Percentiles rank a stretch among this genome's conserved stretches.
Evolutionary conservation across 2,888 invertebrate species (phyloP).

Genomic region (Trichopria drosophilae): DNA sequence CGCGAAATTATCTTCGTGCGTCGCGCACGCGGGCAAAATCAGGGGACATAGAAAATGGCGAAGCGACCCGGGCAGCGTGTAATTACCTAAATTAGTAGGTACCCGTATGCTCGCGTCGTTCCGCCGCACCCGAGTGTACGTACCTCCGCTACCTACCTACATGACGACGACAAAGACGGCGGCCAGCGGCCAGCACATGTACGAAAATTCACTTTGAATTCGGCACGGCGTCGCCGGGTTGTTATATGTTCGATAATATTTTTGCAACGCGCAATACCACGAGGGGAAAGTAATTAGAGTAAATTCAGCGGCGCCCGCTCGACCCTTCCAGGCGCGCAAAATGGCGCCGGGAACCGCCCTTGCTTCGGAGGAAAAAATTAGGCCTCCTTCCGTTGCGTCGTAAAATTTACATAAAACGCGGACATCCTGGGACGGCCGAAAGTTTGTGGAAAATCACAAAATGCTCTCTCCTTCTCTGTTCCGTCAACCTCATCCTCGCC

Average conservation of each 20-base stretch:
- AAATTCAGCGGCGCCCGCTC: slow-evolving; percentile 50
- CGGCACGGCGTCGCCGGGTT: slow-evolving; percentile 40
- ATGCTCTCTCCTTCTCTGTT: slow-evolving; percentile 5
- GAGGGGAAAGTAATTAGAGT: slow-evolving; percentile 53
- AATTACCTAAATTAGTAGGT: slow-evolving; percentile 34
- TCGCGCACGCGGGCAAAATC: slow-evolving; percentile 17
- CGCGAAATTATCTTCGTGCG: slow-evolving; percentile 33
- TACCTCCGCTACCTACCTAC: no score
- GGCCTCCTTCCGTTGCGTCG: slow-evolving; percentile 47
- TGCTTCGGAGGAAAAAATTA: slow-evolving; percentile 51
- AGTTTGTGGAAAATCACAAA: no score
- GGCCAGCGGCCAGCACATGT: no score
- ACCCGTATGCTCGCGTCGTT: slow-evolving; percentile 32
- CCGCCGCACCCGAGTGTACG: neutral
- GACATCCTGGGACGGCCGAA: no score
- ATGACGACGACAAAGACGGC: no score
- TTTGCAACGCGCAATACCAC: slow-evolving; percentile 48
- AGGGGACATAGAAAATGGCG: slow-evolving; percentile 18
- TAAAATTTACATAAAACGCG: slow-evolving; percentile 47
- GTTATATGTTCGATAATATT: slow-evolving; percentile 55
- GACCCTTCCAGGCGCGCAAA: slow-evolving; percentile 52
- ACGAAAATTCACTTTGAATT: slow-evolving; percentile 14
- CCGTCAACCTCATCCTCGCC: no score
- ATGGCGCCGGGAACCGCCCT: slow-evolving; percentile 55
- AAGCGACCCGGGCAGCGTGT: slow-evolving; percentile 26